Percentiles rank a stretch among this genome's conserved stretches.
Conservation (phyloP, 1,140 invertebrate genomes). For the Dryas iulia region DNA sequence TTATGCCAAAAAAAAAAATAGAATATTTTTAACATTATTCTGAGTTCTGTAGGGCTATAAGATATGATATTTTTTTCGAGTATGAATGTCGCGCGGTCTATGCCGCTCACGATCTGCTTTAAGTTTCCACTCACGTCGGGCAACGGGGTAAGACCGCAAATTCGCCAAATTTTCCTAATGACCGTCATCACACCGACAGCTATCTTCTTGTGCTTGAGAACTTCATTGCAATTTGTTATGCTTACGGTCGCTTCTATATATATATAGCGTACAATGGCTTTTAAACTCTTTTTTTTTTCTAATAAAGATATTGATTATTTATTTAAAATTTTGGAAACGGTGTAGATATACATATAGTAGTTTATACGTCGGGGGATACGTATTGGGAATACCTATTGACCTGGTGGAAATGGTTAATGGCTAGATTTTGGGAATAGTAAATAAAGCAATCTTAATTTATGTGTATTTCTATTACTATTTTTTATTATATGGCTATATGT, state of each 20-base stretch:
- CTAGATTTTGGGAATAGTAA: too few relatives aligned
- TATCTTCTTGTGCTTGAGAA: conserved; percentile 15
- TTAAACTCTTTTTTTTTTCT: too few relatives aligned
- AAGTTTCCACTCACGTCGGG: conserved; percentile 48
- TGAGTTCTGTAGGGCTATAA: neutral
- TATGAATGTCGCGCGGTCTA: conserved; percentile 6
- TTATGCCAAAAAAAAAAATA: neutral
- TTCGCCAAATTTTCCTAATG: conserved; percentile 57
- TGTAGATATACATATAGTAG: too few relatives aligned
- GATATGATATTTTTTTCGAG: conserved; percentile 11
- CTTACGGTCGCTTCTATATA: neutral
- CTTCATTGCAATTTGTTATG: conserved; percentile 8
- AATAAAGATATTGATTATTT: too few relatives aligned
- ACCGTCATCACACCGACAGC: conserved; percentile 44
- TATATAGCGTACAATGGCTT: neutral
- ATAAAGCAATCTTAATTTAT: too few relatives aligned
- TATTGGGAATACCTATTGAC: too few relatives aligned
- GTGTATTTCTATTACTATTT: too few relatives aligned
- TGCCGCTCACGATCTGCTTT: conserved; percentile 15
- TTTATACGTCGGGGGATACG: too few relatives aligned
- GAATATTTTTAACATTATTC: neutral
- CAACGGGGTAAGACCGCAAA: conserved; percentile 59
- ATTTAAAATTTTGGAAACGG: too few relatives aligned
- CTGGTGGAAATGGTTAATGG: too few relatives aligned
- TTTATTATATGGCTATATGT: too few relatives aligned